These are phyloP conservation scores for Spodoptera litura DNA, from an alignment of 1,140 invertebrate species.

Conservation along the genomic window DNA sequence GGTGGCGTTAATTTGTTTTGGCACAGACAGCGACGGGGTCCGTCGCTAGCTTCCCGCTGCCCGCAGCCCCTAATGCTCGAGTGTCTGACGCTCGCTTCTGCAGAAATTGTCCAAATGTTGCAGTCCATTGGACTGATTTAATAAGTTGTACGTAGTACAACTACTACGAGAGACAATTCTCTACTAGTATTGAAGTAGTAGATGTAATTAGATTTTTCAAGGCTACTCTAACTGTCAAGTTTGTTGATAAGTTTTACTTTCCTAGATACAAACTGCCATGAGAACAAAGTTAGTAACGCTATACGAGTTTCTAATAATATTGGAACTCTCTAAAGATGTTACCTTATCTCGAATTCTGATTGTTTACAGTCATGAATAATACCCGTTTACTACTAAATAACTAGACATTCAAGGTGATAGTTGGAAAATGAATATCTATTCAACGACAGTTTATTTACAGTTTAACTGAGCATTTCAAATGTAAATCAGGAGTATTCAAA, in stretches of 20 bases:
- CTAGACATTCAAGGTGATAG: no score
- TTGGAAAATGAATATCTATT: no score
- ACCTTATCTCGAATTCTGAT: no score
- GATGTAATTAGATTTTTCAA: not conserved
- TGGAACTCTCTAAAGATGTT: no score
- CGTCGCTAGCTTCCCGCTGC: slow-evolving; percentile 8
- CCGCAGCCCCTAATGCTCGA: slow-evolving; percentile 19
- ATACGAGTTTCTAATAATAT: not conserved
- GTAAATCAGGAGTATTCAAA: no score
- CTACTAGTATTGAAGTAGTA: no score
- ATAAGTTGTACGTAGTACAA: slow-evolving; percentile 1
- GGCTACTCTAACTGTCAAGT: not conserved
- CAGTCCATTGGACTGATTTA: not conserved
- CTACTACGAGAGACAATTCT: no score
- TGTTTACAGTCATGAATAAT: no score
- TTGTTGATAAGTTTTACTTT: not conserved
- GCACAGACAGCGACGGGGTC: slow-evolving; percentile 38
- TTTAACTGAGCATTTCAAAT: no score
- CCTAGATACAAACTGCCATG: not conserved
- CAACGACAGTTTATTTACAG: no score
- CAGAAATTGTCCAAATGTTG: slow-evolving; percentile 35
- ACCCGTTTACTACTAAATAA: no score
- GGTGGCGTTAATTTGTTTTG: slow-evolving; percentile 76
- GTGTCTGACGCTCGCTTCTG: not conserved
- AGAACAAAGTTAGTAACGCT: not conserved